phyloP scores from a whole-genome alignment of 1,140 invertebrate genomes.

The Polypedilum vanderplanki region DNA sequence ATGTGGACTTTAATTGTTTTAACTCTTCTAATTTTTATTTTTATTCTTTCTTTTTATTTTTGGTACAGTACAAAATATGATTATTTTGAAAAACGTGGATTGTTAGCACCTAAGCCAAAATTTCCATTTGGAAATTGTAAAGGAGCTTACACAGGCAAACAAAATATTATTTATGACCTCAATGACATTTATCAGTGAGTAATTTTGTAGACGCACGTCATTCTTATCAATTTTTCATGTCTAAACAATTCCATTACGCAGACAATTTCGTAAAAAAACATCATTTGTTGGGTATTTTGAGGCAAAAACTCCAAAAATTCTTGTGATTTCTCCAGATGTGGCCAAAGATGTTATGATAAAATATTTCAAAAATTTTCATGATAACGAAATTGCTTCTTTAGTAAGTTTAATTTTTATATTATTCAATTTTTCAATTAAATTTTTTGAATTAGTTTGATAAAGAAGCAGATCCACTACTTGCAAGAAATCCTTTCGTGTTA shows the following conservation, averaged over 20 bases:
- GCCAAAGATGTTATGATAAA: conserved; percentile 48
- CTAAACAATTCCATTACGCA: no score
- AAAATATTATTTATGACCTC: conserved; percentile 39
- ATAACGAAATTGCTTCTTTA: conserved; percentile 42
- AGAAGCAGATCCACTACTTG: conserved; percentile 43
- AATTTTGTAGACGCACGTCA: no score
- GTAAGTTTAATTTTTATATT: conserved; percentile 10
- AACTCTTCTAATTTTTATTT: no score
- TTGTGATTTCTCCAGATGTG: conserved; percentile 47
- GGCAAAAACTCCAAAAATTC: conserved; percentile 42
- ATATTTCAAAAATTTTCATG: conserved; percentile 45
- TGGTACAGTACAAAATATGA: conserved; percentile 37
- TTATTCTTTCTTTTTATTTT: no score
- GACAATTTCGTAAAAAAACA: conserved; percentile 38
- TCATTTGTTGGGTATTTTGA: conserved; percentile 44
- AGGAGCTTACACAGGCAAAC: neutral
- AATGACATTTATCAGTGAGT: conserved; percentile 39
- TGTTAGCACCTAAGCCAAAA: conserved; percentile 36
- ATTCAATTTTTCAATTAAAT: neutral
- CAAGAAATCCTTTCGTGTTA: conserved; percentile 45
- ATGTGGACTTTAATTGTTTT: no score
- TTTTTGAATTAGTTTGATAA: conserved; percentile 37
- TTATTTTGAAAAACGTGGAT: conserved; percentile 37
- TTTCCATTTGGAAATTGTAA: conserved; percentile 37
- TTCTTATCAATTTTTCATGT: no score